Percentiles rank a stretch among this genome's conserved stretches.
These are phyloP conservation scores for Aphodius sticticus DNA, from an alignment of 2,888 invertebrate species.

Conservation along the genomic window DNA sequence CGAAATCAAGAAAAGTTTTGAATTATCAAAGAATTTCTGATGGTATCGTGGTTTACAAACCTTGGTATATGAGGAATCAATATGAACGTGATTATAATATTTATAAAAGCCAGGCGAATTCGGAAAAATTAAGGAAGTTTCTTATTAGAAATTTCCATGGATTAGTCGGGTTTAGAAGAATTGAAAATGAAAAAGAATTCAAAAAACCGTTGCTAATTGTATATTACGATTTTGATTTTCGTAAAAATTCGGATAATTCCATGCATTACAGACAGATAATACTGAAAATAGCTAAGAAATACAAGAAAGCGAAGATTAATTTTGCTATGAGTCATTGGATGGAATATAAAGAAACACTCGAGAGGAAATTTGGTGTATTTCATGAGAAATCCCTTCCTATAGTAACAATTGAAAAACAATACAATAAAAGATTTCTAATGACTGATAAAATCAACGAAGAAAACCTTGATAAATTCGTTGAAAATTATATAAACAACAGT, in stretches of 20 bases:
- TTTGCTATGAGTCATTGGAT: conserved; percentile 24
- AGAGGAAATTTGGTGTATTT: not conserved
- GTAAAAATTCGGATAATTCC: not conserved
- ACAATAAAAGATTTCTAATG: conserved; percentile 29
- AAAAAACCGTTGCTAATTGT: conserved; percentile 13
- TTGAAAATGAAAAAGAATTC: conserved; percentile 27
- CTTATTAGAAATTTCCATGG: conserved; percentile 28
- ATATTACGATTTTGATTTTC: conserved; percentile 27
- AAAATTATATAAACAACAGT: conserved; percentile 7
- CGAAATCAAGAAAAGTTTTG: conserved; percentile 10
- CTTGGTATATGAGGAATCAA: conserved; percentile 30
- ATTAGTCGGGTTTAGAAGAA: conserved; percentile 25
- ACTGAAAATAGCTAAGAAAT: conserved; percentile 16
- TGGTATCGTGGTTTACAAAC: conserved; percentile 28
- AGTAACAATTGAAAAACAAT: not conserved
- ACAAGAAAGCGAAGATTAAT: conserved; percentile 10
- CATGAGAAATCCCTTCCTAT: not conserved
- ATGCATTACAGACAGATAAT: not conserved
- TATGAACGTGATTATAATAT: conserved; percentile 26
- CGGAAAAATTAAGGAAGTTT: conserved; percentile 23
- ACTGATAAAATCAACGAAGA: not conserved
- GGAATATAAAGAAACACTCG: not conserved
- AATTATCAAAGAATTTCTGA: conserved; percentile 19
- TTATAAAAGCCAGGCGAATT: conserved; percentile 20
- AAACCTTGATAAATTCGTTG: conserved; percentile 14